Evolutionary conservation across 2,113 vertebrate genomes (phyloP).

Genomic region (Scomber japonicus): DNA sequence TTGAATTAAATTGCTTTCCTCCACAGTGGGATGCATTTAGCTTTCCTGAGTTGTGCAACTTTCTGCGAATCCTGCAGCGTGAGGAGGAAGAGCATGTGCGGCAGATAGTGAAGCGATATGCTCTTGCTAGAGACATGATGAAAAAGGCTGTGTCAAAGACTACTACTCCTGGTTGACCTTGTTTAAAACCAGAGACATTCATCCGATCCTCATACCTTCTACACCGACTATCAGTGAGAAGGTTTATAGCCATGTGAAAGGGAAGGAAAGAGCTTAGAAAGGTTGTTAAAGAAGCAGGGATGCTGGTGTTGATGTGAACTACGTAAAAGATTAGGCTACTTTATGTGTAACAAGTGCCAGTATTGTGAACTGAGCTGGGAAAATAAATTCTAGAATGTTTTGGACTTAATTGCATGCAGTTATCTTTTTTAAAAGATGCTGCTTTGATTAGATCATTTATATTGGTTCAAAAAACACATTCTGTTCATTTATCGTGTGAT

Average conservation of each 20-base stretch:
- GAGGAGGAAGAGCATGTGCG: conserved; percentile 95
- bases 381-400: background rate
- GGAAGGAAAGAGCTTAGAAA: conserved; percentile 40
- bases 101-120: conserved; percentile 91
- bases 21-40: conserved; percentile 97
- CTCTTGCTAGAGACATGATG: conserved; percentile 89
- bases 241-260: conserved; percentile 24
- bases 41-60: conserved; percentile 95
- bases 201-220: background rate
- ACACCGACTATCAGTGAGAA: background rate
- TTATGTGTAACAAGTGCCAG: conserved; percentile 8
- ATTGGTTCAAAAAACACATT: conserved; percentile 24
- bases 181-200: background rate
- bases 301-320: conserved; percentile 29
- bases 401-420: conserved; percentile 9
- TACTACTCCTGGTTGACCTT: conserved; percentile 86
- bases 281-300: conserved; percentile 28
- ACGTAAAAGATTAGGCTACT: conserved; percentile 4
- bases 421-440: conserved; percentile 15
- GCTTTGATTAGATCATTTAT: conserved; percentile 54
- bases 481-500: conserved; percentile 17
- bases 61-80: conserved; percentile 93
- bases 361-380: conserved; percentile 12
- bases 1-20: conserved; percentile 23
- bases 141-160: conserved; percentile 87